Percentiles rank a stretch among this genome's conserved stretches.
phyloP scores from a whole-genome alignment of 2,888 invertebrate species.

The Thereva unica region DNA sequence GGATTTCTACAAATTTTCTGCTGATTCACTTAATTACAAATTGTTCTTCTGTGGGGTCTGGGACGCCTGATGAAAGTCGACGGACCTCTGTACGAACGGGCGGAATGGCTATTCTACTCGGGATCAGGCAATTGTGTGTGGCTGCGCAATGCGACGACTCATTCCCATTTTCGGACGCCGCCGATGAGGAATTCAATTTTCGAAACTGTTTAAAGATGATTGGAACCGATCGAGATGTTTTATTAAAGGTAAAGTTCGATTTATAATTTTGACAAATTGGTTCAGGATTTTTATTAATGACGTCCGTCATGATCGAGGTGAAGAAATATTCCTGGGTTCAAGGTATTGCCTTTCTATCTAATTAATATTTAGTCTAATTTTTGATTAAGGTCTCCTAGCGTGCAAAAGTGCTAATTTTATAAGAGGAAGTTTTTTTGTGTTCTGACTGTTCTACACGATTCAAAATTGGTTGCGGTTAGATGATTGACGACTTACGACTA shows the following conservation, averaged over 20 bases:
- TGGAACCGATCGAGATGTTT: conserved; percentile 5
- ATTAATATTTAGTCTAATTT: no score
- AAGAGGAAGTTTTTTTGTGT: no score
- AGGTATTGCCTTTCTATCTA: no score
- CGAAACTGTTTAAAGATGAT: conserved; percentile 23
- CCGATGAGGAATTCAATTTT: conserved; percentile 37
- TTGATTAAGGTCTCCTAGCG: no score
- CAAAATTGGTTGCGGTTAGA: no score
- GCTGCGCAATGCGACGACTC: conserved; percentile 19
- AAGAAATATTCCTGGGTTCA: no score
- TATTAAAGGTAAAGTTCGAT: conserved; percentile 34
- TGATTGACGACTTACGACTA: no score
- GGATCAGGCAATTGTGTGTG: conserved; percentile 21
- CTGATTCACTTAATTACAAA: conserved; percentile 44
- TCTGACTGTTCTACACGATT: no score
- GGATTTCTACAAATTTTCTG: conserved; percentile 32
- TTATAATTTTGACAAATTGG: conserved; percentile 43
- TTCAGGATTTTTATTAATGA: conserved; percentile 41
- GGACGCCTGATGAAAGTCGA: conserved; percentile 26
- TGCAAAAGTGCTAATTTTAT: no score
- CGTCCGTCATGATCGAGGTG: conserved; percentile 4
- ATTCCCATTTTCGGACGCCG: conserved; percentile 2
- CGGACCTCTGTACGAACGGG: conserved; percentile 2
- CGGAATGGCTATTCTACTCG: conserved; percentile 16
- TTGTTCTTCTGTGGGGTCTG: conserved; percentile 43